Evolutionary conservation across 1,140 invertebrate species (phyloP), one percentile per base, ranked within the genome.

Genomic region (Polypedilum vanderplanki): DNA sequence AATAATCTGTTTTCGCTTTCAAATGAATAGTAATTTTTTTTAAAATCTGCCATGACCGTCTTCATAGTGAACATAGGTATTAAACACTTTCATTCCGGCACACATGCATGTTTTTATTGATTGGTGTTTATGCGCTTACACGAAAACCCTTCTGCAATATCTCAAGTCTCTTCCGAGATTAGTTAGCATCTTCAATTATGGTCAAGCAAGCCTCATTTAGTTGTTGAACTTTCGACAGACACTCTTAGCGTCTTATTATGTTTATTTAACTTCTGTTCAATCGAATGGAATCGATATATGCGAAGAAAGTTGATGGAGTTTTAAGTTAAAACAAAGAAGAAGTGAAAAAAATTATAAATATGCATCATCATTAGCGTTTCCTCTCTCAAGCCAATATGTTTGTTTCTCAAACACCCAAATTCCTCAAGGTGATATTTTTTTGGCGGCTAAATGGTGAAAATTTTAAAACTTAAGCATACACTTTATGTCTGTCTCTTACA

Each of bases 281-380:
- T 57, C 4, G 3, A 33, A 33, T 33, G 1, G 24, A 33, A 33
- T 33, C 24, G 24, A 33, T 33, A 33, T 33, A 33, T 33, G 24
- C 46, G n/a, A 57, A 57, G 46, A 57, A 57, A 57, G 46, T 57
- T 57, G 24, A 33, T 33, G 24, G 24, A 33, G 24, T 33, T 33
- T 33, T 57, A n/a, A 12, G 12, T 57, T 57, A 15, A 57, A 57
- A 57, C 46, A 57, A 57, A 57, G n/a, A 57, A 57, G n/a, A 57
- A 57, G 46, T n/a, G n/a, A 57, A 15, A 57, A 57, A 12, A 57
- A 57, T 57, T 57, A 57, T 57, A 57, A 57, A 57, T 57, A 57
- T 57, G 46, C 46, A 57, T 57, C 46, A 57, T 57, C 46, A 57
- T 57, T 57, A 57, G 46, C 46, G 46, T 57, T 57, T 57, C 46